Conservation (phyloP, 2,797 vertebrate species). For the Spinibarbus caldwelli region DNA sequence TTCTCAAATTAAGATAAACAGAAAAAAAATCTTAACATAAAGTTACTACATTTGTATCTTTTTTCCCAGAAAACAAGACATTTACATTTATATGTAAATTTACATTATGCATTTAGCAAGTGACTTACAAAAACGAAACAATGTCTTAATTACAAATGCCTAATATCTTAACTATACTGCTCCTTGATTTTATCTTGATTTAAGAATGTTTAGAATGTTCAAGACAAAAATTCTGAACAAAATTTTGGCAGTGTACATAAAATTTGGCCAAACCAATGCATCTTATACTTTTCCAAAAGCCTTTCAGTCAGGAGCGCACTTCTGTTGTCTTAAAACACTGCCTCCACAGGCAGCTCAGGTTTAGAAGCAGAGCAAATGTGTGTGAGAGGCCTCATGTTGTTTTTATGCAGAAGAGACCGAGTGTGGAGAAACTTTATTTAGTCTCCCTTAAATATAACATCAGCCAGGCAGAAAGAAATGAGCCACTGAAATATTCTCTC, state of each 20-base stretch:
- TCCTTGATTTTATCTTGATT: background rate
- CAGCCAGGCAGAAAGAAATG: conserved; percentile 40
- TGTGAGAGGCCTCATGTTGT: conserved; percentile 39
- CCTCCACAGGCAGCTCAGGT: conserved; percentile 1
- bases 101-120: background rate
- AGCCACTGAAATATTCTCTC: conserved; percentile 45
- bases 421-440: conserved; percentile 66
- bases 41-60: too few relatives aligned
- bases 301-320: background rate
- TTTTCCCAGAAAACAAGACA: too few relatives aligned
- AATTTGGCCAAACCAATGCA: background rate
- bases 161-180: background rate
- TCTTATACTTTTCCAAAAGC: background rate
- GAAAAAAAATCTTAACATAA: too few relatives aligned
- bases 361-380: conserved; percentile 15
- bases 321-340: background rate
- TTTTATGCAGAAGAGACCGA: conserved; percentile 70
- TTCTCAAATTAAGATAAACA: too few relatives aligned
- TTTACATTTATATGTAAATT: too few relatives aligned
- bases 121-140: background rate
- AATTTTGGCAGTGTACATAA: background rate
- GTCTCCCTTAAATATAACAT: conserved; percentile 64
- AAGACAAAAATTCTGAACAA: background rate
- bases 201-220: background rate
- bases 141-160: background rate